Conservation (phyloP, 2,113 vertebrate species). For the Acinonyx jubatus region DNA sequence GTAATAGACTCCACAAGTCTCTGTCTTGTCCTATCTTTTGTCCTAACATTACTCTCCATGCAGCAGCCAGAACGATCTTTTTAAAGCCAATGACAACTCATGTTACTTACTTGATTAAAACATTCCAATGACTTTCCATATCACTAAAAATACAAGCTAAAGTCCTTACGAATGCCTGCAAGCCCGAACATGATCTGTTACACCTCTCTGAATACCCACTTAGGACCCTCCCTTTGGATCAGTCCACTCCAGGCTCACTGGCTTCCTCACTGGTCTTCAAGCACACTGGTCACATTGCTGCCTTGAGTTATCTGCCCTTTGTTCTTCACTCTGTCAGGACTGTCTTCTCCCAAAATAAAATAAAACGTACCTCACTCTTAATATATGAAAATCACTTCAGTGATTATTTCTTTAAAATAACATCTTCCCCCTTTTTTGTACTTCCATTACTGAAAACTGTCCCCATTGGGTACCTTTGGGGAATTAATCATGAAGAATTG, state of each 20-base stretch:
- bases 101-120: slow-evolving; percentile 18
- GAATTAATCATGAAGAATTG: not conserved
- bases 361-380: not conserved
- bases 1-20: not conserved
- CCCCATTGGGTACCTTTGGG: not conserved
- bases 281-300: not conserved
- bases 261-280: not conserved
- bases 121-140: not conserved
- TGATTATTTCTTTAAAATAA: not conserved
- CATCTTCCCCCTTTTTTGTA: not conserved
- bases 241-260: no score
- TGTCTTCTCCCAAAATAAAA: not conserved
- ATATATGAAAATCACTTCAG: not conserved
- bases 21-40: not conserved
- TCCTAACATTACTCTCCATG: not conserved
- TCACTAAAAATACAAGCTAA: slow-evolving; percentile 50
- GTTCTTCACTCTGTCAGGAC: not conserved
- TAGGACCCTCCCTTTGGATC: not conserved
- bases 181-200: not conserved
- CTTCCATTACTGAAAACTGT: not conserved
- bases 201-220: not conserved
- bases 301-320: not conserved
- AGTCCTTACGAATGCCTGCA: not conserved
- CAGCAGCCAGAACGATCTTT: not conserved
- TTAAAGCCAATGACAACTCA: slow-evolving; percentile 9